Conservation (phyloP, 2,113 vertebrate genomes). For the Seriola dumerili region DNA sequence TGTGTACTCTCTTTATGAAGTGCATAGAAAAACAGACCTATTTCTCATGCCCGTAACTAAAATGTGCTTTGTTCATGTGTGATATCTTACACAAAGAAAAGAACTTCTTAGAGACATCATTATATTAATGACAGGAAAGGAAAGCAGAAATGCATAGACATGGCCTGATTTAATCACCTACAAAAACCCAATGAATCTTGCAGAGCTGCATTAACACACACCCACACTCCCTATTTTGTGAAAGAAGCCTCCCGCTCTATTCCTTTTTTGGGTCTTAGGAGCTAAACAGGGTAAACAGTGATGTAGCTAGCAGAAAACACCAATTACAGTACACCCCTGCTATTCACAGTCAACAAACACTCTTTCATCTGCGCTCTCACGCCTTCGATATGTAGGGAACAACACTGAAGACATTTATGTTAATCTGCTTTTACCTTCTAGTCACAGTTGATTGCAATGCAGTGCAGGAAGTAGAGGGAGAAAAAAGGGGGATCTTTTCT, state of each 20-base stretch:
- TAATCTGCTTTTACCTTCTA: constrained; percentile 70
- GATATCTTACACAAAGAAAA: neutral
- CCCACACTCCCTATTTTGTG: constrained; percentile 59
- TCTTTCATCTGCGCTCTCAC: constrained; percentile 66
- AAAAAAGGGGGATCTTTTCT: constrained; percentile 45
- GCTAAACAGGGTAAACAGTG: constrained; percentile 68
- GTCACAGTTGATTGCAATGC: constrained; percentile 46
- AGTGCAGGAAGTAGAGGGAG: constrained; percentile 38
- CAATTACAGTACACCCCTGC: constrained; percentile 74
- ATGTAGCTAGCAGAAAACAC: constrained; percentile 72
- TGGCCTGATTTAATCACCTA: constrained; percentile 8
- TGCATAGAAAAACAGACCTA: constrained; percentile 4
- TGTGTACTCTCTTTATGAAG: constrained; percentile 13
- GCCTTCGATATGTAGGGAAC: constrained; percentile 54
- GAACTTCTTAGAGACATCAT: constrained; percentile 5
- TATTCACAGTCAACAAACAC: constrained; percentile 71
- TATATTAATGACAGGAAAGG: neutral
- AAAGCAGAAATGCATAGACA: constrained; percentile 8
- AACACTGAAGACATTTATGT: constrained; percentile 55
- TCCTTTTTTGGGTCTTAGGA: constrained; percentile 51
- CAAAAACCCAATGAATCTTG: constrained; percentile 16
- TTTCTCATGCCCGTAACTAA: neutral
- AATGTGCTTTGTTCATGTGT: neutral
- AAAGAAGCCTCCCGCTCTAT: constrained; percentile 46
- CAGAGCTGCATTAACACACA: constrained; percentile 60